Percentiles rank a stretch among this genome's conserved stretches.
Evolutionary conservation across 1,140 invertebrate species (phyloP).

Genomic region (Drosophila prosaltans): DNA sequence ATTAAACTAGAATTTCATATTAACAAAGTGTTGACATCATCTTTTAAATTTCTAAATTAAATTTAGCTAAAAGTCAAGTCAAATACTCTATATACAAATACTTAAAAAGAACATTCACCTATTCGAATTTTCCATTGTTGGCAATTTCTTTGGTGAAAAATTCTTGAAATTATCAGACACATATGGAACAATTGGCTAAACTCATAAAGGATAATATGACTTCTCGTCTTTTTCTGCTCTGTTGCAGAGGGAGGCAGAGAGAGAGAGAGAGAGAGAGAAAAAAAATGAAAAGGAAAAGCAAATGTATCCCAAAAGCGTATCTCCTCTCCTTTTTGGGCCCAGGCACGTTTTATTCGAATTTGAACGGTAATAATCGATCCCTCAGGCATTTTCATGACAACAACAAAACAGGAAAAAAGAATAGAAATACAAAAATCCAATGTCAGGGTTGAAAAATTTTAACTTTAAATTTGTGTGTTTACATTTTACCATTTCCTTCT

Average conservation of each 20-base stretch:
- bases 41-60: background rate
- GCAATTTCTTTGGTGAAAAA: conserved; percentile 15
- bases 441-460: conserved; percentile 14
- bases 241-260: conserved; percentile 20
- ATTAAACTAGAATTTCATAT: conserved; percentile 12
- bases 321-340: conserved; percentile 10
- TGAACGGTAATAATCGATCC: conserved; percentile 83
- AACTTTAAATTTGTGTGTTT: conserved; percentile 35
- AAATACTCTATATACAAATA: too few species aligned
- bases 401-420: conserved; percentile 26
- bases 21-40: conserved; percentile 41
- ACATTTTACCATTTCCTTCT: conserved; percentile 7
- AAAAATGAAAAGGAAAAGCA: background rate
- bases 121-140: conserved; percentile 17
- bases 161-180: conserved; percentile 31
- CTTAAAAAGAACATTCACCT: background rate
- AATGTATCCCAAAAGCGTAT: conserved; percentile 18
- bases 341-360: conserved; percentile 80
- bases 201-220: conserved; percentile 3
- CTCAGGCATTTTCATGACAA: conserved; percentile 60
- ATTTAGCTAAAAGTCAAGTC: background rate
- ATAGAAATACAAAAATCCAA: conserved; percentile 13
- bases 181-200: conserved; percentile 5
- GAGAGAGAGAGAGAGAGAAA: too few species aligned
- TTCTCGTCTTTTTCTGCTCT: conserved; percentile 40